Conservation (phyloP, 2,113 vertebrate genomes). For the Uria aalge region DNA sequence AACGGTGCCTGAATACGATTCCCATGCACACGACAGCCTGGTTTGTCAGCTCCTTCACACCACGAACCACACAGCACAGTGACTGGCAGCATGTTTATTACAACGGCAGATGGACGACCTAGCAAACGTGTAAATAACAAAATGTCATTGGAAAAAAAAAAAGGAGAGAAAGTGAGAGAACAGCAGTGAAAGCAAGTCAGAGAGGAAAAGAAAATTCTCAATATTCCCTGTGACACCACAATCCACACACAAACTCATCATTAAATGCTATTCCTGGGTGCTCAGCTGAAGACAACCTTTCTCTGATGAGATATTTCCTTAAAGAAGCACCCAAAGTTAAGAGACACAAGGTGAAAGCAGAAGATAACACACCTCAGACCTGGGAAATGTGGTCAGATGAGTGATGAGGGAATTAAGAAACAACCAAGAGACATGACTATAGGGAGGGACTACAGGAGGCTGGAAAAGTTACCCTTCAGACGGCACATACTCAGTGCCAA, state of each 20-base stretch:
- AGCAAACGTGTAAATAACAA: neutral
- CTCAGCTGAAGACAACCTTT: neutral
- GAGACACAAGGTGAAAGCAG: neutral
- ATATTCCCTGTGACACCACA: neutral
- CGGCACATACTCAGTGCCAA: neutral
- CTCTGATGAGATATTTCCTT: neutral
- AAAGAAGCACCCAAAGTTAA: neutral
- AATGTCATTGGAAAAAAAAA: neutral
- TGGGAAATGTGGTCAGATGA: neutral
- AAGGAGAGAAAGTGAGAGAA: neutral
- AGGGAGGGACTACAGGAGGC: neutral
- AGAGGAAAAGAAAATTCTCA: neutral
- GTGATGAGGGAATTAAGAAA: neutral
- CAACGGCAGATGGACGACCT: conserved; percentile 49
- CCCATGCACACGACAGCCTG: neutral
- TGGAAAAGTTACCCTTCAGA: neutral
- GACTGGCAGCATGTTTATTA: neutral
- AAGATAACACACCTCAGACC: neutral
- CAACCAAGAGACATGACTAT: fast-evolving
- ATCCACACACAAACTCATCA: neutral
- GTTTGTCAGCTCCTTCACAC: conserved; percentile 11
- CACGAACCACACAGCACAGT: neutral
- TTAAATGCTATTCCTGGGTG: neutral
- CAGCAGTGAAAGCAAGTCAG: neutral
- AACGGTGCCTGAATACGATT: neutral